Evolutionary conservation across 2,113 vertebrate species (phyloP).

Genomic region (Clupea harengus): DNA sequence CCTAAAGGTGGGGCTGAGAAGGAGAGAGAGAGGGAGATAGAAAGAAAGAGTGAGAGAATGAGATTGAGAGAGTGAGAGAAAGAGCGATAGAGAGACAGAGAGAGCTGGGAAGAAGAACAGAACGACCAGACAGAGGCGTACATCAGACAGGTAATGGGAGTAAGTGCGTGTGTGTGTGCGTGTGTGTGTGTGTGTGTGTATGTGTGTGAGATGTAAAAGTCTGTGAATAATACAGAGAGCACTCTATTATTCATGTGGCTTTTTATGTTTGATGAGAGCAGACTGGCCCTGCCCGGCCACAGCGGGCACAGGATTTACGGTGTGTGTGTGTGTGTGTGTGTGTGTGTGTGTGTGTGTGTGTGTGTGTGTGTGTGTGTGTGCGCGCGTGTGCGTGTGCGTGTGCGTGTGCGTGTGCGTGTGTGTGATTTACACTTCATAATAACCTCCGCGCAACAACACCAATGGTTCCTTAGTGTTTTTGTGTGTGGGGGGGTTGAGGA

Average conservation of each 20-base stretch:
- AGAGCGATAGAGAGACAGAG: not conserved
- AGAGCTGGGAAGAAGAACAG: not conserved
- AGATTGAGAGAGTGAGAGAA: not conserved
- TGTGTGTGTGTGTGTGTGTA: not conserved
- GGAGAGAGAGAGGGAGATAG: not conserved
- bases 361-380: too few species aligned
- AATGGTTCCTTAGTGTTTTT: not conserved
- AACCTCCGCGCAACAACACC: too few species aligned
- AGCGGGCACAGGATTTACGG: not conserved
- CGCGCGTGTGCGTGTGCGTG: too few species aligned
- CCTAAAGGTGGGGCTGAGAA: not conserved
- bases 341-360: not conserved
- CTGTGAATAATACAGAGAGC: constrained; percentile 4
- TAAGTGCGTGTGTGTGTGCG: not conserved
- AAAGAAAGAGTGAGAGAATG: not conserved
- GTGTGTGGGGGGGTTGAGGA: not conserved
- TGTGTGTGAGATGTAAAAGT: not conserved
- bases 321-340: constrained; percentile 19
- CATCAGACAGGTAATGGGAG: not conserved
- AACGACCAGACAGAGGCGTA: not conserved
- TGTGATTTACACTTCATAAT: too few species aligned
- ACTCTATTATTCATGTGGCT: not conserved
- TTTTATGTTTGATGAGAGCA: constrained; percentile 9
- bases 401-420: too few species aligned
- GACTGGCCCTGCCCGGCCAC: not conserved